A percentile compares a stretch with the other conserved stretches of the same genome.
Conservation (phyloP, 2,797 vertebrate genomes). For the Microchirus variegatus region DNA sequence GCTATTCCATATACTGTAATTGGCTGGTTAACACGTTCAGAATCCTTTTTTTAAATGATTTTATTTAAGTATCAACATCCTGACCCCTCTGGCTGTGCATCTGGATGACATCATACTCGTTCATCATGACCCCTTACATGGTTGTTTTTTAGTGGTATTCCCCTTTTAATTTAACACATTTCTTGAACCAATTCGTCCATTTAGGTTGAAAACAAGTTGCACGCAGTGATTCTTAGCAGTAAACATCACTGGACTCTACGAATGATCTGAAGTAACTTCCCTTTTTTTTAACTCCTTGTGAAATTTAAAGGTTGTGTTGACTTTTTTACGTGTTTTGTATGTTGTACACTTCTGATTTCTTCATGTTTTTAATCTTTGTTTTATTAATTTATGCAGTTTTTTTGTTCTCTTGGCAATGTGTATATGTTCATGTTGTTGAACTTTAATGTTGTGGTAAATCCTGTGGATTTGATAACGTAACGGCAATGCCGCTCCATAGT, state of each 20-base stretch:
- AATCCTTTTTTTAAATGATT: neutral
- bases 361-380: conserved; percentile 63
- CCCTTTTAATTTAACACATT: conserved; percentile 13
- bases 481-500: conserved; percentile 46
- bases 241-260: conserved; percentile 9
- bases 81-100: conserved; percentile 27
- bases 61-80: neutral
- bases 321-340: conserved; percentile 50
- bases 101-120: conserved; percentile 53
- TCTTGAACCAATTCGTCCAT: conserved; percentile 6
- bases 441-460: conserved; percentile 65
- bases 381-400: conserved; percentile 50
- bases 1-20: neutral
- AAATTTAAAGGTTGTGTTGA: conserved; percentile 28
- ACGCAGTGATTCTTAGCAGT: conserved; percentile 6
- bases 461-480: conserved; percentile 76
- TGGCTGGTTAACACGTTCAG: neutral
- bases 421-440: conserved; percentile 49
- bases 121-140: conserved; percentile 10
- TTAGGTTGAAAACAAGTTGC: conserved; percentile 13
- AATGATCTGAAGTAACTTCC: conserved; percentile 8
- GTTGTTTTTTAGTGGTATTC: conserved; percentile 55
- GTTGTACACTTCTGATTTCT: conserved; percentile 57
- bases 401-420: conserved; percentile 46
- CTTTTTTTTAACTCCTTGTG: conserved; percentile 48